Conservation (phyloP, 2,797 vertebrate species). For the Chaunax sp. region DNA sequence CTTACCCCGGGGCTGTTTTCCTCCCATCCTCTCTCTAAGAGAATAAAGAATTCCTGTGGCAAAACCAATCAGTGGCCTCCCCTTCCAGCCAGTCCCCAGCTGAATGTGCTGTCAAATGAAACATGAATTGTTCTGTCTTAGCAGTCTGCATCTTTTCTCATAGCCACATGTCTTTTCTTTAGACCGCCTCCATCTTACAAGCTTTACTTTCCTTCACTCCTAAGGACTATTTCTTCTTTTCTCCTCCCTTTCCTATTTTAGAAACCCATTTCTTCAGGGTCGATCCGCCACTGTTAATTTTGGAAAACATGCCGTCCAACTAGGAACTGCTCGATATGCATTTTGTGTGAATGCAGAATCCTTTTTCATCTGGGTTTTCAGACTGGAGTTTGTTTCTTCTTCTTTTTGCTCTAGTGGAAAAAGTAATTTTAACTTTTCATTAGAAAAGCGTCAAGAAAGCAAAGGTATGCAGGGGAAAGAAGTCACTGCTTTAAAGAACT, state of each 20-base stretch:
- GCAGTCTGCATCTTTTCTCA: conserved; percentile 45
- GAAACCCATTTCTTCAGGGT: conserved; percentile 56
- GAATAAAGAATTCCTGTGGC: conserved; percentile 84
- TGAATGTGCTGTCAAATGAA: conserved; percentile 79
- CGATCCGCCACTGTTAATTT: conserved; percentile 69
- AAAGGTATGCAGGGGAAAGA: conserved; percentile 36
- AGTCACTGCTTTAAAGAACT: conserved; percentile 27
- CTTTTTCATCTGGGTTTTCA: conserved; percentile 61
- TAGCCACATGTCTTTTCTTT: conserved; percentile 7
- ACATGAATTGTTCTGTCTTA: conserved; percentile 69
- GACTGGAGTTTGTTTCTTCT: conserved; percentile 12
- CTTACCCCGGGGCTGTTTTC: conserved; percentile 80
- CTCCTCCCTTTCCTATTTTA: conserved; percentile 39
- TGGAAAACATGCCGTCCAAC: conserved; percentile 62
- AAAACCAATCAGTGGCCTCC: conserved; percentile 77
- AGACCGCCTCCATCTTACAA: conserved; percentile 15
- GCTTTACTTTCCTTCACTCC: conserved; percentile 13
- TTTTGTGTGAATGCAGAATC: conserved; percentile 53
- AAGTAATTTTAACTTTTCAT: conserved; percentile 35
- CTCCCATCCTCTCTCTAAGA: conserved; percentile 76
- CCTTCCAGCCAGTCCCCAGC: conserved; percentile 70
- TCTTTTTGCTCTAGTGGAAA: conserved; percentile 11
- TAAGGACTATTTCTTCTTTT: background rate
- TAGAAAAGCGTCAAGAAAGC: conserved; percentile 20
- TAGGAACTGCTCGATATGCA: conserved; percentile 67